Evolutionary conservation across 2,113 vertebrate genomes (phyloP), one percentile per base, ranked within the genome.

Genomic region (Carassius gibelio): DNA sequence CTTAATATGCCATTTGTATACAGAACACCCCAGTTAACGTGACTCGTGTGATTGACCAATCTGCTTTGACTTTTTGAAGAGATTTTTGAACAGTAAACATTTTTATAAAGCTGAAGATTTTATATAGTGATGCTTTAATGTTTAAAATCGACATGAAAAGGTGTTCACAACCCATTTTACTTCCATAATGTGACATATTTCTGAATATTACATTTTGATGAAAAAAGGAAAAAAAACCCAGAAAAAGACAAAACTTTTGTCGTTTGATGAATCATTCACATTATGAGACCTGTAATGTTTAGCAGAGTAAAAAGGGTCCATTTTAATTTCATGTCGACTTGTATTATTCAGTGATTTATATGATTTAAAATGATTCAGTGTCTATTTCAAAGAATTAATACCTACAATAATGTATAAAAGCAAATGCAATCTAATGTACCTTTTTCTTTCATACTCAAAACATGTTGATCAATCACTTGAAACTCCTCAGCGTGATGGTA

Each of bases 1-100:
- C 3, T 45, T 74, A n/a, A 8, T 45, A 10, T 14, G 13, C 10
- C 6, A 17, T 26, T 38, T 3, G 8, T 50, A 75, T 75, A 17
- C 7, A 50, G 48, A 52, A 52, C 45, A 77, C 5, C 15, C 17
- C 26, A 59, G 30, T 59, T 3, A 86, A 66, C 5, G 14, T 82
- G 68, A 83, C 74, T 71, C 1, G 23, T 74, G 55, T 74, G 84
- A 88, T 78, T 10, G 3, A 82, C 84, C n/a, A 81, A 52, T 62
- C 23, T 36, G n/a, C 42, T 26, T 62, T 80, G 30, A 78, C 23
- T 38, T 45, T 45, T 52, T 19, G 9, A 48, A 1, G 8, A 81
- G 10, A 45, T 45, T 45, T 59, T 21, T 59, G 4, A 62, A 23
- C 61, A 23, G 59, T 13, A 64, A 64, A 64, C 8, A 66, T 30